phyloP scores from a whole-genome alignment of 1,140 invertebrate genomes.

The Cheumatopsyche charites region DNA sequence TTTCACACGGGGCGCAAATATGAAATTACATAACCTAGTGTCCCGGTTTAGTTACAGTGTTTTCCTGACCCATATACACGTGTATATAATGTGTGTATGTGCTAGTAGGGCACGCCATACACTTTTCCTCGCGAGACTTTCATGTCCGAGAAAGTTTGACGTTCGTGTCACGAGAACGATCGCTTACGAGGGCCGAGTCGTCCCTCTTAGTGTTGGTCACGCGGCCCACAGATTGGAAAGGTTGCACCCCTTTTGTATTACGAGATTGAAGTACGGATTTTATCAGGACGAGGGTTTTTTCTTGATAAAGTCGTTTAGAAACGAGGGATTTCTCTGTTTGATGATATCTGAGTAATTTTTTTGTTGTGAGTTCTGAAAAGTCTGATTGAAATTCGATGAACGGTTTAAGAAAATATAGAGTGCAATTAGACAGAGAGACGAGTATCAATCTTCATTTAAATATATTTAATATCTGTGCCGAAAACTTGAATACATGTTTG shows the following conservation, averaged over 20 bases:
- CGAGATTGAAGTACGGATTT: not conserved
- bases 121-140: conserved; percentile 38
- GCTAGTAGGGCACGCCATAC: conserved; percentile 44
- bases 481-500: too few species aligned
- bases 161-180: conserved; percentile 40
- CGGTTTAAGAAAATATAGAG: too few species aligned
- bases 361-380: too few species aligned
- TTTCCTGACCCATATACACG: conserved; percentile 41
- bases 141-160: conserved; percentile 37
- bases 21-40: not conserved
- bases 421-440: too few species aligned
- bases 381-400: too few species aligned
- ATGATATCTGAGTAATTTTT: too few species aligned
- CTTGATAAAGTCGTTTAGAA: not conserved
- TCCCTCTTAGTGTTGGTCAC: conserved; percentile 23
- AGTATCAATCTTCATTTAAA: too few species aligned
- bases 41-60: conserved; percentile 16
- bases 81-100: too few species aligned
- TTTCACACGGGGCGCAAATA: too few species aligned
- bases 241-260: not conserved
- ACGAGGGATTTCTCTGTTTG: too few species aligned
- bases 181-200: not conserved
- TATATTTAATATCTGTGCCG: too few species aligned
- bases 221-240: conserved; percentile 9
- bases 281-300: not conserved